Conservation (phyloP, 2,113 vertebrate genomes). For the Daubentonia madagascariensis region DNA sequence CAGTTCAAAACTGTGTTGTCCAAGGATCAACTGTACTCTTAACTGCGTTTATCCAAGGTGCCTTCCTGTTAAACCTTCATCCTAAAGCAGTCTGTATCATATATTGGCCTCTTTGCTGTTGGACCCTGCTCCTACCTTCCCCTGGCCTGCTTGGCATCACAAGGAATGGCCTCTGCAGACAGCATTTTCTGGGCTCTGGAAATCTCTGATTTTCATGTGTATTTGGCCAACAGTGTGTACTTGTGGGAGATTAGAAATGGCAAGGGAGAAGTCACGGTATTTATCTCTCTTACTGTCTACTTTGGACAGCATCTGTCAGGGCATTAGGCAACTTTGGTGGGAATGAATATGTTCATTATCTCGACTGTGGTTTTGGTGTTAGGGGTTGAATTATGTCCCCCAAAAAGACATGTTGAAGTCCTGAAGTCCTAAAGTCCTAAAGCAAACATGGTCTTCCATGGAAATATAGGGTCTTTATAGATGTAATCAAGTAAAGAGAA, state of each 20-base stretch:
- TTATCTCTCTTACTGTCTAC: background rate
- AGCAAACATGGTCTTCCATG: background rate
- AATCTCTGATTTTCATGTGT: background rate
- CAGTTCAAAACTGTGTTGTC: background rate
- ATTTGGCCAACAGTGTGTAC: background rate
- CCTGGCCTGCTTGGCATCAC: background rate
- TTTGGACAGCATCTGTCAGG: background rate
- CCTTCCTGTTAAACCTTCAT: background rate
- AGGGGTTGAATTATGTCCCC: background rate
- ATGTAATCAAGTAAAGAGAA: background rate
- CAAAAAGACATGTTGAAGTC: background rate
- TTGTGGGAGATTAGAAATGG: background rate
- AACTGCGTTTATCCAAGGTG: background rate
- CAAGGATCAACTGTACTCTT: background rate
- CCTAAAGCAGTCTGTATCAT: background rate
- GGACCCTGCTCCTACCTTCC: background rate
- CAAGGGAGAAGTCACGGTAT: background rate
- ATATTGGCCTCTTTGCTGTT: too few relatives aligned
- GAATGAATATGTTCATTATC: background rate
- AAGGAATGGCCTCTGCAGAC: background rate
- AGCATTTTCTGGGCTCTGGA: background rate
- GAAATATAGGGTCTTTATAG: background rate
- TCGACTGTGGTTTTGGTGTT: background rate
- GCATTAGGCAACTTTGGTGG: background rate
- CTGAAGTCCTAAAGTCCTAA: background rate